Evolutionary conservation across 2,797 vertebrate genomes (phyloP).

Genomic region (Sandelia bainsii): DNA sequence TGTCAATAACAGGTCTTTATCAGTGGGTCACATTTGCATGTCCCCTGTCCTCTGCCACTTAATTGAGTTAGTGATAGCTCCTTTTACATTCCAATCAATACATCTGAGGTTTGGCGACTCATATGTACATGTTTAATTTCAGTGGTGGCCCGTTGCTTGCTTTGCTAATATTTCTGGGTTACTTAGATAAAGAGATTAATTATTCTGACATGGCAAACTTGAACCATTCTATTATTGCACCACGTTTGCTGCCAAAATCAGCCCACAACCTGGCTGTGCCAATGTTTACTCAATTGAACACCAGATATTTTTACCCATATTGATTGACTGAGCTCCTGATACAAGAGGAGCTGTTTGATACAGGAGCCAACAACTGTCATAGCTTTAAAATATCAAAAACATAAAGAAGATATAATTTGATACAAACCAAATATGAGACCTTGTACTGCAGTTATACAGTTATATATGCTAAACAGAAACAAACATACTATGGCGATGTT

Average conservation of each 20-base stretch:
- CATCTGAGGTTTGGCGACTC: slow-evolving; percentile 22
- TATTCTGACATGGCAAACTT: slow-evolving; percentile 15
- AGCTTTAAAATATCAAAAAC: slow-evolving; percentile 7
- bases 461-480: slow-evolving; percentile 4
- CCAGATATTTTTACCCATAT: slow-evolving; percentile 49
- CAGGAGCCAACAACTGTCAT: slow-evolving; percentile 9
- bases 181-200: slow-evolving; percentile 27
- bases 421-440: slow-evolving; percentile 15
- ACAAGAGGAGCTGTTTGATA: slow-evolving; percentile 21
- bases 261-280: slow-evolving; percentile 29
- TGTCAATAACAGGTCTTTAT: slow-evolving; percentile 70
- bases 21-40: slow-evolving; percentile 66
- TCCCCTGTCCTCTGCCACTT: slow-evolving; percentile 54
- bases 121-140: slow-evolving; percentile 19
- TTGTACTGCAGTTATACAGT: neutral
- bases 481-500: neutral
- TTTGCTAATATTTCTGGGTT: slow-evolving; percentile 1
- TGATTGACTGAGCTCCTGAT: slow-evolving; percentile 38
- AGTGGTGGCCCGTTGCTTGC: neutral
- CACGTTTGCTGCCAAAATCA: slow-evolving; percentile 31
- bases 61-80: slow-evolving; percentile 66
- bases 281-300: slow-evolving; percentile 48
- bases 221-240: slow-evolving; percentile 25
- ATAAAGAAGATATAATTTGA: slow-evolving; percentile 20
- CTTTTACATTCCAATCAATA: slow-evolving; percentile 59